Conservation (phyloP, 2,113 vertebrate species). For the Azemiops feae region DNA sequence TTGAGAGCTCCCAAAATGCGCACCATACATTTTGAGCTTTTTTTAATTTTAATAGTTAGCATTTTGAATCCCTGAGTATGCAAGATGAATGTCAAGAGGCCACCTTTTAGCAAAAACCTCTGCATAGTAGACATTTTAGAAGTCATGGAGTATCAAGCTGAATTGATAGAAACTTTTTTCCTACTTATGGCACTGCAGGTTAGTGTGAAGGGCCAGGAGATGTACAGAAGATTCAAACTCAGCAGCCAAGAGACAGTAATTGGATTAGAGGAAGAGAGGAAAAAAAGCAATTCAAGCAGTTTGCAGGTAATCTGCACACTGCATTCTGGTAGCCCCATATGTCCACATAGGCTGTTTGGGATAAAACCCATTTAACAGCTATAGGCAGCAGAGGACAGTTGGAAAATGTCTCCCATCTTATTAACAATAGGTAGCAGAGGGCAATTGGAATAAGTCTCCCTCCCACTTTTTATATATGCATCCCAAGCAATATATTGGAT, state of each 20-base stretch:
- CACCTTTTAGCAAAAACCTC: slow-evolving; percentile 30
- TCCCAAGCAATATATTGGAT: background rate
- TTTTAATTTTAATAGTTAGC: slow-evolving; percentile 24
- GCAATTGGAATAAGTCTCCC: background rate
- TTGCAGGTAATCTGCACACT: slow-evolving; percentile 43
- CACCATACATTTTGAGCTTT: background rate
- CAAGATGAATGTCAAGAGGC: slow-evolving; percentile 31
- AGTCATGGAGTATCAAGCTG: slow-evolving; percentile 24
- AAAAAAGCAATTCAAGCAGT: slow-evolving; percentile 38
- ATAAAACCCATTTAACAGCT: slow-evolving; percentile 28
- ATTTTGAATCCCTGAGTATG: slow-evolving; percentile 29
- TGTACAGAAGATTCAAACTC: slow-evolving; percentile 38
- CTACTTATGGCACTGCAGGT: slow-evolving; percentile 15
- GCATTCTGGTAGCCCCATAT: slow-evolving; percentile 26
- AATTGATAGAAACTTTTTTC: slow-evolving; percentile 39
- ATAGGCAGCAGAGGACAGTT: slow-evolving; percentile 2
- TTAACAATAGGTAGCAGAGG: slow-evolving; percentile 11
- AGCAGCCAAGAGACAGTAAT: slow-evolving; percentile 44
- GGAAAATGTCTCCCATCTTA: background rate
- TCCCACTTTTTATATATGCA: background rate
- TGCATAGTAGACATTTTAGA: slow-evolving; percentile 37
- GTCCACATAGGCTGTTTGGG: slow-evolving; percentile 23
- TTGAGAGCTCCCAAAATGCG: background rate
- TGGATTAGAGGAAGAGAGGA: slow-evolving; percentile 32
- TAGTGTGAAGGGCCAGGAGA: slow-evolving; percentile 33